Base-by-base conservation (phyloP, 2,888 invertebrate species). In the Oscheius myriophilus region DNA sequence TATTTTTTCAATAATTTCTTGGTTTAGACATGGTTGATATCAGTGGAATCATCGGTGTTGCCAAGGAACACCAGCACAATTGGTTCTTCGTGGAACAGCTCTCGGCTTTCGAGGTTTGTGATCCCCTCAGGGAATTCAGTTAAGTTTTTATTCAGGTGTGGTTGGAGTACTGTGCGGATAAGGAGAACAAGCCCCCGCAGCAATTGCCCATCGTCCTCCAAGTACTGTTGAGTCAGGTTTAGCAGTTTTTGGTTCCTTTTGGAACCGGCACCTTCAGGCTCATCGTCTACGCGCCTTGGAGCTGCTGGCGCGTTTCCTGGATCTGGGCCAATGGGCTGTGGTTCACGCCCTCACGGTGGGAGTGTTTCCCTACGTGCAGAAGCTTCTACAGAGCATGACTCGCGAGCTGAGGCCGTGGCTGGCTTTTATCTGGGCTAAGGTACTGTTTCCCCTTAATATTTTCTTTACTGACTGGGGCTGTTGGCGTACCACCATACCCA, bases 381-480 rank as follows among this genome's bases (percentile, higher is more conserved):
- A 96, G 89, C 89, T 99, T 81, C 90, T 98, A 82, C 97, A 98
- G 89, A 95, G 83, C 66, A 78, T 75, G 51, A 74, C 75, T 4
- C 69, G 91, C 81, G 97, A 98, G 87, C 89, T 98, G 79, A 90
- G 96, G 69, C 93, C 95, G 9, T 90, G 95, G 71, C 90, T 98
- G 82, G 95, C 97, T 53, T 96, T 96, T 88, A 96, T 98, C 82
- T 98, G 98, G 98, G 96, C 98, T 21, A 96, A 96, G 64, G 70
- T 75, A 16, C 1, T 6, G 18, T 55, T 16, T 6, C 2, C 41
- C 21, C 9, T 57, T 41, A n/a, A 39, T 25, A 16, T 25, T 16
- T 11, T 33, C 16, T 55, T 23, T 23, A n/a, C n/a, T n/a, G n/a
- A n/a, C n/a, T n/a, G n/a, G n/a, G n/a, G n/a, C n/a, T n/a, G n/a